Evolutionary conservation across 2,888 invertebrate genomes (phyloP).

Genomic region (Agriopis marginaria): DNA sequence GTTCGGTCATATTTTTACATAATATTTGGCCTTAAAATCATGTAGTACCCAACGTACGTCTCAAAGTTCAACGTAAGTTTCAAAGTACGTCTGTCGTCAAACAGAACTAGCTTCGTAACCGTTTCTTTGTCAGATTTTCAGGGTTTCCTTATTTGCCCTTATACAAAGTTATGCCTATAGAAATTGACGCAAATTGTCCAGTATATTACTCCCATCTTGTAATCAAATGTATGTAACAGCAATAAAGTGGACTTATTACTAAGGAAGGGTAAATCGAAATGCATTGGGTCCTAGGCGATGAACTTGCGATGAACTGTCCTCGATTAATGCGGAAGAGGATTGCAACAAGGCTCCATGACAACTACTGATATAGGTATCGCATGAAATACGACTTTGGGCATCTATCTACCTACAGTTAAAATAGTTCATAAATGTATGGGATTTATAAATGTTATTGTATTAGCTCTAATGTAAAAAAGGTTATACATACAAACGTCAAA

Average conservation of each 20-base stretch:
- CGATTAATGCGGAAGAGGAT: slow-evolving; percentile 71
- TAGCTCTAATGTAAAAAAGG: no score
- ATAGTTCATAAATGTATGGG: no score
- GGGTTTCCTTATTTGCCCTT: neutral
- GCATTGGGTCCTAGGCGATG: slow-evolving; percentile 50
- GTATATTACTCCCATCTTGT: slow-evolving; percentile 9
- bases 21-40: no score
- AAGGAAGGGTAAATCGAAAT: slow-evolving; percentile 56
- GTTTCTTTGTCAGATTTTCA: neutral
- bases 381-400: no score
- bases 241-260: slow-evolving; percentile 12
- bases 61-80: no score
- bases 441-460: no score
- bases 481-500: no score
- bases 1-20: no score
- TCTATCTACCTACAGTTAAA: no score
- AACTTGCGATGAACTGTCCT: slow-evolving; percentile 69
- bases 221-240: neutral
- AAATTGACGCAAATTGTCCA: slow-evolving; percentile 25
- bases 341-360: slow-evolving; percentile 14
- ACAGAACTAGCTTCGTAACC: neutral
- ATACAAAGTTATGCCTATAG: neutral
- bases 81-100: no score
- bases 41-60: no score
- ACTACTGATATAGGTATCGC: slow-evolving; percentile 9